Evolutionary conservation across 2,888 invertebrate genomes (phyloP).

Genomic region (Stenotaenia linearis): DNA sequence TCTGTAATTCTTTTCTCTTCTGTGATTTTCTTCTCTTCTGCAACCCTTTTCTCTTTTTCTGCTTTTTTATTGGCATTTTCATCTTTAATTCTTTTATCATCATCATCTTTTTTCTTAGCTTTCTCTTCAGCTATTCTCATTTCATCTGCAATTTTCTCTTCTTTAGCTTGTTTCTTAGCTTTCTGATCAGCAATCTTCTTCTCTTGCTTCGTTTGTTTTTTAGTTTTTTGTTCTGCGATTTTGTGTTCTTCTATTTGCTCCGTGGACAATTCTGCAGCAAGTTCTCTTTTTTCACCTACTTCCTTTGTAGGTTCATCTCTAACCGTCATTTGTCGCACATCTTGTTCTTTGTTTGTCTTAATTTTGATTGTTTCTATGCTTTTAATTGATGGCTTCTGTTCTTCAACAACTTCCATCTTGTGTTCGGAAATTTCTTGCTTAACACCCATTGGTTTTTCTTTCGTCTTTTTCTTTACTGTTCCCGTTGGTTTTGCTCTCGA

Average conservation of each 20-base stretch:
- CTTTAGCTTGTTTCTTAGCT: not conserved
- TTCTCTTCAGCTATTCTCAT: not conserved
- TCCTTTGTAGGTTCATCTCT: no score
- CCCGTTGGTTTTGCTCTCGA: slow-evolving; percentile 21
- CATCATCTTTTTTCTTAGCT: not conserved
- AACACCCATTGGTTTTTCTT: slow-evolving; percentile 33
- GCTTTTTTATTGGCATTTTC: no score
- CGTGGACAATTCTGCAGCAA: not conserved
- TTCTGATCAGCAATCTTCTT: not conserved
- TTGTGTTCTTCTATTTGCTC: not conserved
- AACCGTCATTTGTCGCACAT: no score
- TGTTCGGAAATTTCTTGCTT: no score
- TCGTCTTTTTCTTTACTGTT: slow-evolving; percentile 37
- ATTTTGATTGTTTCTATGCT: no score
- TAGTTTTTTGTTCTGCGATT: not conserved
- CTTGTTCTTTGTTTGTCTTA: no score
- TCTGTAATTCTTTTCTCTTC: not conserved
- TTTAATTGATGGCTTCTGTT: no score
- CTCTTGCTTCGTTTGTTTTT: not conserved
- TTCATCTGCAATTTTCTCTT: not conserved
- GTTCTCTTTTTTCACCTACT: slow-evolving; percentile 37
- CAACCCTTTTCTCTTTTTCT: not conserved
- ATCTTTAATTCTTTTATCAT: not conserved
- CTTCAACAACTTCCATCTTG: no score
- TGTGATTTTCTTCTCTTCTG: no score